Evolutionary conservation across 2,888 invertebrate genomes (phyloP).

Genomic region (Hipparchia semele): DNA sequence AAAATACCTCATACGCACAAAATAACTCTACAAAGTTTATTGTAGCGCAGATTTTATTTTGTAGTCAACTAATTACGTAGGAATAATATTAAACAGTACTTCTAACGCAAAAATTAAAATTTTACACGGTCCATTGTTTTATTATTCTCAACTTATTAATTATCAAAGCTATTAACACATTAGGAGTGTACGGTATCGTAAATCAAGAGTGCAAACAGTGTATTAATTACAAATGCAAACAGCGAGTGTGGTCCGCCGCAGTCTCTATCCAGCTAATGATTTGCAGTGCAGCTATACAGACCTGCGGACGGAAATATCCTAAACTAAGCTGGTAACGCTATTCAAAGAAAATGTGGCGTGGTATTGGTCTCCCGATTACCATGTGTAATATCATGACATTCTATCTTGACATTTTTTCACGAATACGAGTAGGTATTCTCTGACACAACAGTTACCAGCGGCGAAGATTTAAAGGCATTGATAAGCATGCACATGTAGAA

Average conservation of each 20-base stretch:
- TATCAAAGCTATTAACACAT: conserved; percentile 80
- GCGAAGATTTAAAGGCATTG: too few species aligned
- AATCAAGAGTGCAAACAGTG: conserved; percentile 81
- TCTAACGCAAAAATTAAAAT: neutral
- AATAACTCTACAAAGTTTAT: too few species aligned
- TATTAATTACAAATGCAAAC: conserved; percentile 83
- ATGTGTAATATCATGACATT: neutral
- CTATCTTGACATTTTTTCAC: neutral
- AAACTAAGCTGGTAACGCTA: conserved; percentile 36
- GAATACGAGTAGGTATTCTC: too few species aligned
- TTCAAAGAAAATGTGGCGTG: conserved; percentile 14
- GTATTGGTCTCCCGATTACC: neutral
- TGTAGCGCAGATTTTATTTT: too few species aligned
- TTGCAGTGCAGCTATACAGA: conserved; percentile 68
- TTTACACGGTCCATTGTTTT: conserved; percentile 27
- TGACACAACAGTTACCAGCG: too few species aligned
- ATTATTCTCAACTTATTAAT: conserved; percentile 53
- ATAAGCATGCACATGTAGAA: too few species aligned
- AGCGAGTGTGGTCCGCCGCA: conserved; percentile 79
- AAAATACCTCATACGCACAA: too few species aligned
- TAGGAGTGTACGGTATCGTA: conserved; percentile 76
- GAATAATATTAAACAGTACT: neutral
- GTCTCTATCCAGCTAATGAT: conserved; percentile 81
- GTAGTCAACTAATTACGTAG: neutral
- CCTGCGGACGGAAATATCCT: conserved; percentile 42